These are phyloP conservation scores for Lophotriccus pileatus DNA, from an alignment of 2,797 vertebrate species.

Conservation along the genomic window DNA sequence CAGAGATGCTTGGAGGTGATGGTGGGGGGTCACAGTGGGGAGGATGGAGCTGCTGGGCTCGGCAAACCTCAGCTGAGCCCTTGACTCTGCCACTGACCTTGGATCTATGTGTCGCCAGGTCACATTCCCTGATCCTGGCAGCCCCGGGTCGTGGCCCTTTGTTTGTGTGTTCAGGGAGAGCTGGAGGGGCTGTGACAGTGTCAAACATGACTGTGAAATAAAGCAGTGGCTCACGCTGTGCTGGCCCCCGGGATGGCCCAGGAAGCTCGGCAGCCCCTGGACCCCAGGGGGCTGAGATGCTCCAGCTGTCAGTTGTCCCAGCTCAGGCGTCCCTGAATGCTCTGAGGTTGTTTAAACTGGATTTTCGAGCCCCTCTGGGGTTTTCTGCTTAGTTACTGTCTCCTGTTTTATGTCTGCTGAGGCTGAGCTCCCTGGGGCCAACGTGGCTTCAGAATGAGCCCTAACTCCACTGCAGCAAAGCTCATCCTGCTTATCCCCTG, in stretches of 20 bases:
- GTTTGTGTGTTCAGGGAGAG: not conserved
- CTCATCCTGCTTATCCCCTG: not conserved
- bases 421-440: not conserved
- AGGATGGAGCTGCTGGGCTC: not conserved
- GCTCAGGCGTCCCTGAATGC: rapidly evolving
- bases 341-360: not conserved
- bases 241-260: rapidly evolving
- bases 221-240: not conserved
- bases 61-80: rapidly evolving
- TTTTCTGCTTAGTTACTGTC: not conserved
- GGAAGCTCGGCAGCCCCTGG: not conserved
- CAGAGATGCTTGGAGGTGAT: not conserved
- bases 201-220: not conserved
- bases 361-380: not conserved
- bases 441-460: rapidly evolving
- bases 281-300: rapidly evolving
- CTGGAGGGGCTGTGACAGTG: not conserved
- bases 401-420: not conserved
- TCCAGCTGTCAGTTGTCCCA: rapidly evolving
- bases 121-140: rapidly evolving
- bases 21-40: rapidly evolving
- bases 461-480: not conserved
- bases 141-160: not conserved
- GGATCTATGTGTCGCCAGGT: not conserved
- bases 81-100: not conserved